Conservation (phyloP, 1,140 invertebrate species). For the Onthophagus taurus region DNA sequence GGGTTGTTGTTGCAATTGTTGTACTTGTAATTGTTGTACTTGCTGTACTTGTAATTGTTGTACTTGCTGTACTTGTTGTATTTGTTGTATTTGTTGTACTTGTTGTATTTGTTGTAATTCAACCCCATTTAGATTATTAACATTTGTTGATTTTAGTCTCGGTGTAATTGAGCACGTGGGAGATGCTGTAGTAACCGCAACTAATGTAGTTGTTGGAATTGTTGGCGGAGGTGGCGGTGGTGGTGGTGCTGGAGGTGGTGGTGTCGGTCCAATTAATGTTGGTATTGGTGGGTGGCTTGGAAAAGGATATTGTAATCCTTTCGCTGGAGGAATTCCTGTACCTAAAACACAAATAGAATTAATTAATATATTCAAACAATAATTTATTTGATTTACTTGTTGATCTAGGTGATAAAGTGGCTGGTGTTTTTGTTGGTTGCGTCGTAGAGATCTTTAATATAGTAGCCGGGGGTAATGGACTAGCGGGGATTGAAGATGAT, state of each 20-base stretch:
- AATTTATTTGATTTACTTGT: slow-evolving; percentile 22
- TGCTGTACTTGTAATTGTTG: slow-evolving; percentile 16
- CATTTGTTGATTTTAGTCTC: too few species aligned
- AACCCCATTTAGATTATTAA: too few species aligned
- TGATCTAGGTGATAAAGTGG: slow-evolving; percentile 30
- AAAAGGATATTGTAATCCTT: slow-evolving; percentile 72
- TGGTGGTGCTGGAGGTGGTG: slow-evolving; percentile 10
- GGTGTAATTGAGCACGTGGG: too few species aligned
- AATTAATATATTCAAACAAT: slow-evolving; percentile 3
- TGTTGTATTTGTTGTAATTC: too few species aligned
- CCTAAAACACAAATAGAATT: slow-evolving; percentile 14
- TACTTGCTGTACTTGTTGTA: background rate
- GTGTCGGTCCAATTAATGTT: slow-evolving; percentile 22
- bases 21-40: slow-evolving; percentile 21
- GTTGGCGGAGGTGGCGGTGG: slow-evolving; percentile 14
- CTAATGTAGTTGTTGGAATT: slow-evolving; percentile 6
- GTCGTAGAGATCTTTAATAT: slow-evolving; percentile 19
- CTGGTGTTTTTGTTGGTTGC: slow-evolving; percentile 26
- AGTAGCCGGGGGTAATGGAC: slow-evolving; percentile 11
- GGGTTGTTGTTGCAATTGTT: slow-evolving; percentile 34
- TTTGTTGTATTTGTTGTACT: too few species aligned
- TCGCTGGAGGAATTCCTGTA: slow-evolving; percentile 35
- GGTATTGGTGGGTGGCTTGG: slow-evolving; percentile 60
- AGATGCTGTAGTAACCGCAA: slow-evolving; percentile 6
- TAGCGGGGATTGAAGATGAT: slow-evolving; percentile 9